A percentile compares a stretch with the other conserved stretches of the same genome.
Conservation (phyloP, 2,797 vertebrate genomes). For the Schizopygopsis pylzovi region DNA sequence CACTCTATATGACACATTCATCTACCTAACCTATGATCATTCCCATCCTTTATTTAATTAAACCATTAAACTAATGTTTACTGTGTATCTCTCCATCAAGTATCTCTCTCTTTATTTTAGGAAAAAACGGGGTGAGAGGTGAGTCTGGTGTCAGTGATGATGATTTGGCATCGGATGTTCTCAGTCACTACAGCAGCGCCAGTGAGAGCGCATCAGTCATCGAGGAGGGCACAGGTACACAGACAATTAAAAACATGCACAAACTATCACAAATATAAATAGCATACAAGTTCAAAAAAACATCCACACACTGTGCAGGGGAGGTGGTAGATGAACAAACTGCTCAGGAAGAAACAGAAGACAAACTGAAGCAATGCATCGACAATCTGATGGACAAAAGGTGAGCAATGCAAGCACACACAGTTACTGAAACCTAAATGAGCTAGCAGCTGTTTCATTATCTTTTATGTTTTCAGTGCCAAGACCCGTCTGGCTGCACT, state of each 20-base stretch:
- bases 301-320: slow-evolving; percentile 68
- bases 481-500: slow-evolving; percentile 87
- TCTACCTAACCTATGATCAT: background rate
- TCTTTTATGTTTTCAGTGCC: slow-evolving; percentile 56
- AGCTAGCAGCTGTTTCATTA: background rate
- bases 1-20: background rate
- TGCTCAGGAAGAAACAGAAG: slow-evolving; percentile 88
- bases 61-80: background rate
- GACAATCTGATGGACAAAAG: slow-evolving; percentile 92
- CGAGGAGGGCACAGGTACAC: slow-evolving; percentile 85
- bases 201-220: slow-evolving; percentile 85
- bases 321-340: slow-evolving; percentile 84
- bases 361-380: slow-evolving; percentile 91
- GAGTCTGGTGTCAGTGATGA: slow-evolving; percentile 92
- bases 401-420: background rate
- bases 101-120: slow-evolving; percentile 62
- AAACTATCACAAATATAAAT: background rate
- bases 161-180: slow-evolving; percentile 86
- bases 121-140: slow-evolving; percentile 79
- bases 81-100: background rate
- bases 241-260: background rate
- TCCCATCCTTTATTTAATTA: background rate
- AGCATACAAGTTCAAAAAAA: background rate
- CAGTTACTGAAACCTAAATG: background rate
- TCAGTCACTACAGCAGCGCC: slow-evolving; percentile 89